phyloP scores from a whole-genome alignment of 2,113 vertebrate genomes.

The Amia ocellicauda region DNA sequence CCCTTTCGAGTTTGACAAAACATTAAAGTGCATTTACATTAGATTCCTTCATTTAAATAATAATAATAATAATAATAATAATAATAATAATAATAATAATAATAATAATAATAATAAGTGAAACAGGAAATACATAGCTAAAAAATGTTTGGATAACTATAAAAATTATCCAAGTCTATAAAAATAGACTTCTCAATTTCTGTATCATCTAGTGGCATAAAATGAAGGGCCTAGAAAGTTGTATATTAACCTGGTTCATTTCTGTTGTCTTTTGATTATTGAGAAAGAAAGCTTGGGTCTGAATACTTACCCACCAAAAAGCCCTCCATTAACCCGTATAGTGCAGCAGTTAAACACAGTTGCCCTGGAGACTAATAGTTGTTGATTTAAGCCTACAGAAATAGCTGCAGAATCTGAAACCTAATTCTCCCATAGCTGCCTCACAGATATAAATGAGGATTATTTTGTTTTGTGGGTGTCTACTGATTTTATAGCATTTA shows the following conservation, averaged over 20 bases:
- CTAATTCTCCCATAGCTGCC: constrained; percentile 34
- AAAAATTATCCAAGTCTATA: too few relatives aligned
- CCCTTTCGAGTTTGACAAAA: too few relatives aligned
- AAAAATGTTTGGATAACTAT: too few relatives aligned
- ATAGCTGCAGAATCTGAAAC: constrained; percentile 51
- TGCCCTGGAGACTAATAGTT: constrained; percentile 44
- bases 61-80: too few relatives aligned
- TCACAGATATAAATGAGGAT: constrained; percentile 54
- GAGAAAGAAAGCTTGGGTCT: constrained; percentile 45
- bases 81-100: too few relatives aligned
- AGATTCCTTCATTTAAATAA: too few relatives aligned
- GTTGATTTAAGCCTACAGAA: constrained; percentile 57
- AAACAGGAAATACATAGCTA: too few relatives aligned
- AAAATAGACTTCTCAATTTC: too few relatives aligned
- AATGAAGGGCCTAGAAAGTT: too few relatives aligned
- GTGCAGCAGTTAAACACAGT: constrained; percentile 30
- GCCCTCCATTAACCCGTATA: constrained; percentile 51
- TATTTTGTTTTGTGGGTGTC: constrained; percentile 56
- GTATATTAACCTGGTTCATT: constrained; percentile 3
- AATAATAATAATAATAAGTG: too few relatives aligned
- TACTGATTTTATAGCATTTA: constrained; percentile 52
- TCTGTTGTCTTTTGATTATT: constrained; percentile 53
- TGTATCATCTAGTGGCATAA: too few relatives aligned
- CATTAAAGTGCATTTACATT: too few relatives aligned
- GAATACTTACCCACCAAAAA: constrained; percentile 44